phyloP scores from a whole-genome alignment of 2,797 vertebrate genomes.

The Threskiornis aethiopicus region DNA sequence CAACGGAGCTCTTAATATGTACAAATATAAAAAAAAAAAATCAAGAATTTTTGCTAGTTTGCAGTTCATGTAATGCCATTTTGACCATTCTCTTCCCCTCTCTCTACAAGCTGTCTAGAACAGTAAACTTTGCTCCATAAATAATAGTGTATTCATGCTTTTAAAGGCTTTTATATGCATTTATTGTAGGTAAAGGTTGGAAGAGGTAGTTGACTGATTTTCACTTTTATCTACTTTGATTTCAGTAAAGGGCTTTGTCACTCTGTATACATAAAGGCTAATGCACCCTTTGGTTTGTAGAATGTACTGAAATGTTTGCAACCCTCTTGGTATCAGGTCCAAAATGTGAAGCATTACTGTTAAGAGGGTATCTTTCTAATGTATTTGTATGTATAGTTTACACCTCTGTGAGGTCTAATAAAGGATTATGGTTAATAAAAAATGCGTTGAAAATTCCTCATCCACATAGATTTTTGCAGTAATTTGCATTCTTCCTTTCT shows the following conservation, averaged over 20 bases:
- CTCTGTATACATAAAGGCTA: conserved; percentile 52
- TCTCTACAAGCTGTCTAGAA: conserved; percentile 41
- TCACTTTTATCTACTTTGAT: conserved; percentile 58
- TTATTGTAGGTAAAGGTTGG: conserved; percentile 48
- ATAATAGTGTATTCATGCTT: conserved; percentile 51
- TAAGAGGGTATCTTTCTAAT: conserved; percentile 71
- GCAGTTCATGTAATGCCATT: conserved; percentile 38
- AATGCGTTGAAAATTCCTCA: conserved; percentile 67
- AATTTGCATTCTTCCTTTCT: background rate
- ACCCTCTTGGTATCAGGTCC: conserved; percentile 66
- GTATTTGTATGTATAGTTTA: conserved; percentile 75
- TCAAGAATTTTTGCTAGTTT: conserved; percentile 43
- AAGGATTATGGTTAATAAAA: conserved; percentile 75
- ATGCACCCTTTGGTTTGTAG: conserved; percentile 70
- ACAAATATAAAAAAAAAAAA: conserved; percentile 20
- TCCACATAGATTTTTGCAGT: background rate
- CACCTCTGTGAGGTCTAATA: conserved; percentile 75
- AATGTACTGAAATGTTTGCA: conserved; percentile 73
- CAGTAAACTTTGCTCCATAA: conserved; percentile 56
- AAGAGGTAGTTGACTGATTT: conserved; percentile 37
- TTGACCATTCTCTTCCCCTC: conserved; percentile 13
- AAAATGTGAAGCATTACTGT: conserved; percentile 66
- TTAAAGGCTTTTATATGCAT: conserved; percentile 59
- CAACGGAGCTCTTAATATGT: conserved; percentile 35
- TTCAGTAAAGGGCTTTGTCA: conserved; percentile 64